Evolutionary conservation across 2,888 invertebrate genomes (phyloP).

Genomic region (Andricus quercusramuli): DNA sequence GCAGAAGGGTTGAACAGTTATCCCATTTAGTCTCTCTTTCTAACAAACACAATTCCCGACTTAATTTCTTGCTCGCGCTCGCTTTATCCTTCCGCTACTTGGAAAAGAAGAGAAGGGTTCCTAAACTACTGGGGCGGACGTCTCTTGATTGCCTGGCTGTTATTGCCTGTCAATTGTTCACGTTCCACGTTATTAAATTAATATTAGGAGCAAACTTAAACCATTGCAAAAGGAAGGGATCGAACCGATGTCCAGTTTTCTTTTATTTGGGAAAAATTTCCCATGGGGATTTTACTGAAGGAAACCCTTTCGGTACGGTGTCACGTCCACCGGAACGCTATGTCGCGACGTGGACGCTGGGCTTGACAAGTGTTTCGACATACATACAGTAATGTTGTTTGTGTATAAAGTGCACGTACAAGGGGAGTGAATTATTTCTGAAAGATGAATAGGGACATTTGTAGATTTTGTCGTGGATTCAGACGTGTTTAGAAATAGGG

Average conservation of each 20-base stretch:
- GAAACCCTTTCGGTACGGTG: conserved; percentile 25
- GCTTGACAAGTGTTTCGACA: conserved; percentile 21
- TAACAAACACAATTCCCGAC: neutral
- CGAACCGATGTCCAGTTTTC: conserved; percentile 50
- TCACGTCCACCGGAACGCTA: conserved; percentile 14
- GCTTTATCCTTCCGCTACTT: conserved; percentile 49
- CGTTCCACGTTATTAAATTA: conserved; percentile 76
- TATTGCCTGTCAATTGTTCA: conserved; percentile 78
- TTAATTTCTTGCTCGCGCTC: neutral
- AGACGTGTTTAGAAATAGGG: neutral
- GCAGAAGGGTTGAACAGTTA: conserved; percentile 73
- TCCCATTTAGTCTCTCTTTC: conserved; percentile 54
- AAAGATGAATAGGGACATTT: neutral
- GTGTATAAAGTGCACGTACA: neutral
- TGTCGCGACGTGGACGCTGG: neutral
- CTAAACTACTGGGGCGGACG: conserved; percentile 64
- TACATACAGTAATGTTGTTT: neutral
- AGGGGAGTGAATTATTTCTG: neutral
- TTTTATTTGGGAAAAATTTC: conserved; percentile 54
- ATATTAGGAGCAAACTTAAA: conserved; percentile 67
- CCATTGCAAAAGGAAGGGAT: conserved; percentile 42
- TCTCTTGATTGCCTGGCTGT: conserved; percentile 73
- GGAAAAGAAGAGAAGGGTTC: conserved; percentile 60
- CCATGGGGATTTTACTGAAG: conserved; percentile 51
- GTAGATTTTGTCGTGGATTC: neutral